Percentiles rank a stretch among this genome's conserved stretches.
phyloP scores from a whole-genome alignment of 2,888 invertebrate species.

The Eudasyphora cyanicolor region DNA sequence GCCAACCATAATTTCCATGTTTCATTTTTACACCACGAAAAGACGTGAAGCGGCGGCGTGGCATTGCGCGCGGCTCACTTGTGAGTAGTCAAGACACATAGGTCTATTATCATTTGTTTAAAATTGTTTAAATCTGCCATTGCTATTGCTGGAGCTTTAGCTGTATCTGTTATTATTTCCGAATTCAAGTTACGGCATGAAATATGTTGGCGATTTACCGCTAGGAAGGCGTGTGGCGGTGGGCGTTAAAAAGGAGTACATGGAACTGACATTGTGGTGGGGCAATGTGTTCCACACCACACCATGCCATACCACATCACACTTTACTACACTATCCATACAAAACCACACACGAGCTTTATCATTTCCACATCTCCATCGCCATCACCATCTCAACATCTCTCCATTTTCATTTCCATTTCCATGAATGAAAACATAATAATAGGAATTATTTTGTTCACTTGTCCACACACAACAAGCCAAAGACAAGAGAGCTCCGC shows the following conservation, averaged over 20 bases:
- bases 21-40: constrained; percentile 16
- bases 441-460: constrained; percentile 51
- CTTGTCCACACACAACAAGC: constrained; percentile 23
- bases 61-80: no score
- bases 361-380: constrained; percentile 8
- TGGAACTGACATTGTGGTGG: constrained; percentile 17
- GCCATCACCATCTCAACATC: no score
- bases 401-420: not conserved
- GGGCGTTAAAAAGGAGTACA: constrained; percentile 41
- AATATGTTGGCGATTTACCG: constrained; percentile 22
- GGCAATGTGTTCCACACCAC: not conserved
- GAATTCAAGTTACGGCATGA: constrained; percentile 11
- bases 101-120: constrained; percentile 17
- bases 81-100: not conserved
- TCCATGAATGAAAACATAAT: constrained; percentile 56
- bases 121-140: constrained; percentile 21
- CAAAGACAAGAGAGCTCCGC: not conserved
- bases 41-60: no score
- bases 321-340: no score
- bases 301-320: not conserved
- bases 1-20: constrained; percentile 11
- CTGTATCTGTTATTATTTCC: constrained; percentile 15
- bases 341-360: no score
- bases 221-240: constrained; percentile 46
- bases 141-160: not conserved